These are phyloP conservation scores for Botia almorhae DNA, from an alignment of 2,797 vertebrate genomes.

Conservation along the genomic window DNA sequence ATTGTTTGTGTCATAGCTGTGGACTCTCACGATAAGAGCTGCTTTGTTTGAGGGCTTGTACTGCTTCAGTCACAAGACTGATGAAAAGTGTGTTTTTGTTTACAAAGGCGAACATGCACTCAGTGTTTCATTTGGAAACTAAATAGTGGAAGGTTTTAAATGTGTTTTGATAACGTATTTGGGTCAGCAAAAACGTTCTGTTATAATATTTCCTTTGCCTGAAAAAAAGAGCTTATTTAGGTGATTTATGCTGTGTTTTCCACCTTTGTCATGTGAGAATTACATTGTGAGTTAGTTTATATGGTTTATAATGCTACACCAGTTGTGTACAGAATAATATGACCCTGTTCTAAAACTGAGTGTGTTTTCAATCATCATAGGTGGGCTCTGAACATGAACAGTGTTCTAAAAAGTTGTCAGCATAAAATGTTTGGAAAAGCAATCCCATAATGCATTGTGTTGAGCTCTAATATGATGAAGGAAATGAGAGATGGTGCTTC, in stretches of 20 bases:
- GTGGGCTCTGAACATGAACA: too few relatives aligned
- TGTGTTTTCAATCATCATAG: too few relatives aligned
- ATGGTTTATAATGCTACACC: too few relatives aligned
- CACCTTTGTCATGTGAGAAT: too few relatives aligned
- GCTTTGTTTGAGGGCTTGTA: not conserved
- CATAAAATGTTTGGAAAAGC: too few relatives aligned
- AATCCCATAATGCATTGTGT: too few relatives aligned
- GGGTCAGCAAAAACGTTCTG: not conserved
- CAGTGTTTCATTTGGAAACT: not conserved
- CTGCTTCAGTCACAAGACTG: not conserved
- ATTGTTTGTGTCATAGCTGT: not conserved
- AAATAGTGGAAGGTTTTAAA: not conserved
- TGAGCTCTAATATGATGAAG: too few relatives aligned
- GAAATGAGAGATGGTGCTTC: too few relatives aligned
- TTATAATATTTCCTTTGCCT: not conserved
- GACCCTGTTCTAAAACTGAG: too few relatives aligned
- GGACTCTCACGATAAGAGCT: not conserved
- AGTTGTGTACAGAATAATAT: too few relatives aligned
- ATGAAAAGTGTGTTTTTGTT: conserved; percentile 5
- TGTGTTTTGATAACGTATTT: not conserved
- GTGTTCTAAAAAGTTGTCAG: too few relatives aligned
- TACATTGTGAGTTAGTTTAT: too few relatives aligned
- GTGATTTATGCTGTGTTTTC: not conserved
- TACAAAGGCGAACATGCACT: not conserved
- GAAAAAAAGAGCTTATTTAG: not conserved